phyloP scores from a whole-genome alignment of 1,140 invertebrate genomes.

The Riptortus pedestris region DNA sequence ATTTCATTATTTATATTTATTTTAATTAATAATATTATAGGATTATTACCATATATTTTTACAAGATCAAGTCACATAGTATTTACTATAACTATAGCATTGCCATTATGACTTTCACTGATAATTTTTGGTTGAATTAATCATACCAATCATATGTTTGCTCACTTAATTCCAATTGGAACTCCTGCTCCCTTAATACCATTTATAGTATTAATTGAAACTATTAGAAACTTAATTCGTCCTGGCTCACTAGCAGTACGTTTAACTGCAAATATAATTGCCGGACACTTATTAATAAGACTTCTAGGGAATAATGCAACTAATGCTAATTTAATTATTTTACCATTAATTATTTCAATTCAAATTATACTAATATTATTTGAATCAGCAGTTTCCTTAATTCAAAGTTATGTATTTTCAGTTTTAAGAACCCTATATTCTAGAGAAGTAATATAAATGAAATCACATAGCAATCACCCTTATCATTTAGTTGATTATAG shows the following conservation, averaged over 20 bases:
- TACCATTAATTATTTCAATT: conserved; percentile 27
- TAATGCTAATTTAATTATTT: conserved; percentile 38
- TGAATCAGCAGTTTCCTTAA: conserved; percentile 43
- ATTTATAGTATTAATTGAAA: conserved; percentile 18
- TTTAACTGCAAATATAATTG: conserved; percentile 57
- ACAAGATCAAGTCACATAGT: conserved; percentile 47
- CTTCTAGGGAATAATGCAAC: conserved; percentile 41
- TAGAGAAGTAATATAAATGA: conserved; percentile 38
- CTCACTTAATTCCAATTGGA: conserved; percentile 48
- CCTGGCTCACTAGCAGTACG: conserved; percentile 51
- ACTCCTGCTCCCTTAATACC: no score
- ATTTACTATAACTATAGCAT: conserved; percentile 43
- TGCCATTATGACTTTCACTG: conserved; percentile 49
- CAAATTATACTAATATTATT: conserved; percentile 43
- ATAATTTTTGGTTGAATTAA: conserved; percentile 36
- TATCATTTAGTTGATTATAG: conserved; percentile 46
- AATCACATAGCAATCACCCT: conserved; percentile 36
- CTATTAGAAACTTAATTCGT: conserved; percentile 47
- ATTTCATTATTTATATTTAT: no score
- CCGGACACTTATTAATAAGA: conserved; percentile 49
- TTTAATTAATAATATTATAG: conserved; percentile 51
- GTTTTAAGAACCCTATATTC: conserved; percentile 42
- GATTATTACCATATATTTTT: conserved; percentile 57
- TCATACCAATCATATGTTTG: conserved; percentile 45
- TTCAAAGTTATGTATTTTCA: conserved; percentile 47